These are phyloP conservation scores for Acrocyrtus sp. DNA, from an alignment of 2,888 invertebrate genomes.

Conservation along the genomic window DNA sequence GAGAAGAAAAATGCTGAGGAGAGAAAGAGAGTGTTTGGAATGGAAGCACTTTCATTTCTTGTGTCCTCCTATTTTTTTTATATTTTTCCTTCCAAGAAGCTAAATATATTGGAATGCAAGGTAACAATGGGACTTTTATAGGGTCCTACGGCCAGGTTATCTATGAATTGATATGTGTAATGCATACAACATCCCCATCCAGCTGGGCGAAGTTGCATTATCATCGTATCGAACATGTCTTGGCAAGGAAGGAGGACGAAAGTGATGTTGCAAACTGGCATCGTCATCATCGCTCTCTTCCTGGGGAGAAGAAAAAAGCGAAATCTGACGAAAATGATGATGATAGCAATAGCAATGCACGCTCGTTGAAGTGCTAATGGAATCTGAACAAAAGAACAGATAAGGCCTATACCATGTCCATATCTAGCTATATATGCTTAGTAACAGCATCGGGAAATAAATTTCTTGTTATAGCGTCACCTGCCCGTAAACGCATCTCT, in stretches of 20 bases:
- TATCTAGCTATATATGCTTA: background rate
- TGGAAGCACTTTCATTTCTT: no score
- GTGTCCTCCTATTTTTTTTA: no score
- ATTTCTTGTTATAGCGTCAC: no score
- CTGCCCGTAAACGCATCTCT: no score
- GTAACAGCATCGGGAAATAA: background rate
- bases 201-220: constrained; percentile 19
- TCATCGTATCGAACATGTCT: constrained; percentile 17
- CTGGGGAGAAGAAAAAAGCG: background rate
- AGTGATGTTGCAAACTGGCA: constrained; percentile 25
- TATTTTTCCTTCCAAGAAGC: no score
- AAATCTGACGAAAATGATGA: constrained; percentile 32
- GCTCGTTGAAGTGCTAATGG: constrained; percentile 48
- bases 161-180: background rate
- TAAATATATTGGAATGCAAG: no score
- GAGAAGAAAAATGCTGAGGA: no score
- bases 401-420: constrained; percentile 3
- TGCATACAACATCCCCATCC: background rate
- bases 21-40: no score
- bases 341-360: constrained; percentile 19
- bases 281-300: no score
- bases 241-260: constrained; percentile 10
- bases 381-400: constrained; percentile 36
- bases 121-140: background rate
- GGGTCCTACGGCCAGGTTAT: background rate